A percentile compares a stretch with the other conserved stretches of the same genome.
These are phyloP conservation scores for Micoletzkya japonica DNA, from an alignment of 2,888 invertebrate species.

Conservation along the genomic window DNA sequence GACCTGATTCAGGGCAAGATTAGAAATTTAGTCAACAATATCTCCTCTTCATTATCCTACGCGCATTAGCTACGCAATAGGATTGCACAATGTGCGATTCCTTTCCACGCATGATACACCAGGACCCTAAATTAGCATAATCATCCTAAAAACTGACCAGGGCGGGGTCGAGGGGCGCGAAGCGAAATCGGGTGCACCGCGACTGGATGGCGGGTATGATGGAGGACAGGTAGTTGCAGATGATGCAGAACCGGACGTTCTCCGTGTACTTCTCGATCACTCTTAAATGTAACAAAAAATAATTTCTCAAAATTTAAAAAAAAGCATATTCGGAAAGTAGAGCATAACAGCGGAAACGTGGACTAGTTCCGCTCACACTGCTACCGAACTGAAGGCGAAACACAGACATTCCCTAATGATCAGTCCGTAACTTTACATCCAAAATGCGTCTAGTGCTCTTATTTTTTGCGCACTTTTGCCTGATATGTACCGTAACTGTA, in stretches of 20 bases:
- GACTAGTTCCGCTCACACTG: too few species aligned
- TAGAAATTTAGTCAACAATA: background rate
- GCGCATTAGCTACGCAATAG: background rate
- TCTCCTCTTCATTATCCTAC: background rate
- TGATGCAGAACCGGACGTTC: constrained; percentile 95
- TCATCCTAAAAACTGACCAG: constrained; percentile 72
- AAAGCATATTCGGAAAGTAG: background rate
- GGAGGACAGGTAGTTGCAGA: constrained; percentile 96
- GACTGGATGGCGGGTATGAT: constrained; percentile 98
- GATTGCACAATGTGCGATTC: too few species aligned
- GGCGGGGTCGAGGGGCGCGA: constrained; percentile 68
- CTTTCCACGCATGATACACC: too few species aligned
- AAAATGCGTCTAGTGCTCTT: too few species aligned
- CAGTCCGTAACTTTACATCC: too few species aligned
- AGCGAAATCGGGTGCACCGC: constrained; percentile 67
- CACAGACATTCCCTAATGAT: too few species aligned
- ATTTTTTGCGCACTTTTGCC: too few species aligned
- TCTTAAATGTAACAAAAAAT: constrained; percentile 64
- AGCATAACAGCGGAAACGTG: background rate
- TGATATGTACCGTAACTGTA: too few species aligned
- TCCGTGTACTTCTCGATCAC: constrained; percentile 99
- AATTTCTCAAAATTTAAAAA: background rate
- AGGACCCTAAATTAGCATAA: background rate
- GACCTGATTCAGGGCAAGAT: constrained; percentile 5
- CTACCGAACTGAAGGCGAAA: too few species aligned